phyloP scores from a whole-genome alignment of 2,113 vertebrate species.

The Sialia sialis region DNA sequence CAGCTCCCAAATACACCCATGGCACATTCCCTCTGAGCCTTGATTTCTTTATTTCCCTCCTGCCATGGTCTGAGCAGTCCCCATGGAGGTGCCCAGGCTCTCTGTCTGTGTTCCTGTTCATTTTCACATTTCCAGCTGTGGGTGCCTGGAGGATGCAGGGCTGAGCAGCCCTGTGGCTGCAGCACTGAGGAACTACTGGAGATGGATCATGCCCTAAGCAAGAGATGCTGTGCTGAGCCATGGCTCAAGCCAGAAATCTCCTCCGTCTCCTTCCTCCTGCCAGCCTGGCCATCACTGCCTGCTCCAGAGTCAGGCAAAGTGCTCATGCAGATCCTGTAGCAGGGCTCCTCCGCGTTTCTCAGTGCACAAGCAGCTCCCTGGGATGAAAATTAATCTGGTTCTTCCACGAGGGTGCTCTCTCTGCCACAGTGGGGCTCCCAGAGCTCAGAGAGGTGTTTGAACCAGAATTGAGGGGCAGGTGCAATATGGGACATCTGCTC shows the following conservation, averaged over 20 bases:
- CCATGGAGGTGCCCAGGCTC: not conserved
- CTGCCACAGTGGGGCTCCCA: not conserved
- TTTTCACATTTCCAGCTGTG: not conserved
- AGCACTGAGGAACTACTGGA: not conserved
- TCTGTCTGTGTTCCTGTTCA: not conserved
- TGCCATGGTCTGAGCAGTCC: not conserved
- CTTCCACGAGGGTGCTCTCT: not conserved
- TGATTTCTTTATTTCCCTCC: not conserved
- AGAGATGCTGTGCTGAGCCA: not conserved
- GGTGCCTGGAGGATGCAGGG: not conserved
- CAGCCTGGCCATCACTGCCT: not conserved
- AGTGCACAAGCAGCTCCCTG: not conserved
- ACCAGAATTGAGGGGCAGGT: not conserved
- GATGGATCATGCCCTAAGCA: not conserved
- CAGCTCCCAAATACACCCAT: not conserved
- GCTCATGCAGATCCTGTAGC: not conserved
- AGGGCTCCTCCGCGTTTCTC: not conserved
- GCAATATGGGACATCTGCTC: not conserved
- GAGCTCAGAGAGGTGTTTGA: not conserved
- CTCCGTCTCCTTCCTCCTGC: not conserved
- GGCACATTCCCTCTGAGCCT: fast-evolving
- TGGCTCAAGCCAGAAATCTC: not conserved
- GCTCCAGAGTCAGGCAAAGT: fast-evolving
- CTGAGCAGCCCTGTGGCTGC: not conserved
- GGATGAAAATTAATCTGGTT: not conserved